These are phyloP conservation scores for Astropecten irregularis DNA, from an alignment of 53 echinoderm and acorn worm genomes.

Conservation along the genomic window DNA sequence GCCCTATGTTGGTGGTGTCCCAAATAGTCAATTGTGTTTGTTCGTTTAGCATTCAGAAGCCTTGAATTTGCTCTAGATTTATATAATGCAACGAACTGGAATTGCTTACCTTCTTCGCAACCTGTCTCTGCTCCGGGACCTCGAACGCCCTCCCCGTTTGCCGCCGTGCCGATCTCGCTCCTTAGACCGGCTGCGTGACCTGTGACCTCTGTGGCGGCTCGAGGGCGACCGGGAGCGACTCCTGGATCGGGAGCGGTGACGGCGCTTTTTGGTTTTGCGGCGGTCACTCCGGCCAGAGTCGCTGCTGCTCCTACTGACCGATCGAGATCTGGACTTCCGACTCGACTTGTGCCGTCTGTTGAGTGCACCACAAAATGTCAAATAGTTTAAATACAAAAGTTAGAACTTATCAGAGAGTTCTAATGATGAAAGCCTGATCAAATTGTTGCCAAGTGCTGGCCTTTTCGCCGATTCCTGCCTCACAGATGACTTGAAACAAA, in stretches of 20 bases:
- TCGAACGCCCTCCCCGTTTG: neutral
- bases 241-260: conserved; percentile 26
- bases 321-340: conserved; percentile 33
- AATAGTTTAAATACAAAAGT: too few species aligned
- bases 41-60: too few species aligned
- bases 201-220: conserved; percentile 12
- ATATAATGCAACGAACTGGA: too few species aligned
- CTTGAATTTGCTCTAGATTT: too few species aligned
- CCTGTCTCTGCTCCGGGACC: conserved; percentile 15
- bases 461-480: too few species aligned
- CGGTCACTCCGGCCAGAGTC: conserved; percentile 21
- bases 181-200: conserved; percentile 53
- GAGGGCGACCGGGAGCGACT: conserved; percentile 22
- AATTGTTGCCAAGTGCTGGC: too few species aligned
- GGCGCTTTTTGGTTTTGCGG: conserved; percentile 38
- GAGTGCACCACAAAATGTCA: neutral
- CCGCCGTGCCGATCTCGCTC: conserved; percentile 25
- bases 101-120: conserved; percentile 43
- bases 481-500: too few species aligned
- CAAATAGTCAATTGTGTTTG: too few species aligned
- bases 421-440: too few species aligned
- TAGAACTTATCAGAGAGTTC: neutral
- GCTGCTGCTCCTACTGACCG: conserved; percentile 42
- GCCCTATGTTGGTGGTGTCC: too few species aligned
- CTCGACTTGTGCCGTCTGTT: conserved; percentile 29